A percentile compares a stretch with the other conserved stretches of the same genome.
Evolutionary conservation across 2,113 vertebrate species (phyloP).

Genomic region (Ivindomyrus marchei): DNA sequence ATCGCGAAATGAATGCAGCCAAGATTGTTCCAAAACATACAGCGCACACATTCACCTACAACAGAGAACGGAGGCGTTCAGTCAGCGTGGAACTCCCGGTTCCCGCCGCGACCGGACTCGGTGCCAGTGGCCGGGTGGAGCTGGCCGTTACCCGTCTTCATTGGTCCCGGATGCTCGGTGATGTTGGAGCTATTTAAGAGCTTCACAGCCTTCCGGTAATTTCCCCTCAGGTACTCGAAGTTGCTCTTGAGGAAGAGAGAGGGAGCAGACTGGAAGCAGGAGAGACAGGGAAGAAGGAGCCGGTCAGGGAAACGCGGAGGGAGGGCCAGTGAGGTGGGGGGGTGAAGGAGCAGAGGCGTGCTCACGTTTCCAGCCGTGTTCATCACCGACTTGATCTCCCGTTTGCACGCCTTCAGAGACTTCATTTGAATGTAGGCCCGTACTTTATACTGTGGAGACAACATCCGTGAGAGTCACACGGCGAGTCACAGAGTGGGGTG

Average conservation of each 20-base stretch:
- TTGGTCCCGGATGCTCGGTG: slow-evolving; percentile 88
- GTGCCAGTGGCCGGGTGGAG: neutral
- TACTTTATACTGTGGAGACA: slow-evolving; percentile 81
- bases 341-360: neutral
- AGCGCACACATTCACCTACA: slow-evolving; percentile 88
- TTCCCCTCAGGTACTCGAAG: slow-evolving; percentile 96
- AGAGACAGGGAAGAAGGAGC: neutral
- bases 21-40: slow-evolving; percentile 99
- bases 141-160: slow-evolving; percentile 80
- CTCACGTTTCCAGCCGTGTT: slow-evolving; percentile 97
- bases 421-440: slow-evolving; percentile 98
- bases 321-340: neutral
- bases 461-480: neutral
- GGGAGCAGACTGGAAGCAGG: slow-evolving; percentile 74
- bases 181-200: slow-evolving; percentile 94
- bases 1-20: slow-evolving; percentile 98
- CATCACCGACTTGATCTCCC: slow-evolving; percentile 99
- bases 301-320: neutral
- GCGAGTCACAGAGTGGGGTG: neutral
- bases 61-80: neutral
- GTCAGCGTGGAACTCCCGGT: neutral
- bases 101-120: neutral
- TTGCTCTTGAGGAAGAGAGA: slow-evolving; percentile 98
- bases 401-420: slow-evolving; percentile 93
- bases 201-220: slow-evolving; percentile 97